Conservation (phyloP, 2,888 invertebrate species). For the Gasteruption jaculator region DNA sequence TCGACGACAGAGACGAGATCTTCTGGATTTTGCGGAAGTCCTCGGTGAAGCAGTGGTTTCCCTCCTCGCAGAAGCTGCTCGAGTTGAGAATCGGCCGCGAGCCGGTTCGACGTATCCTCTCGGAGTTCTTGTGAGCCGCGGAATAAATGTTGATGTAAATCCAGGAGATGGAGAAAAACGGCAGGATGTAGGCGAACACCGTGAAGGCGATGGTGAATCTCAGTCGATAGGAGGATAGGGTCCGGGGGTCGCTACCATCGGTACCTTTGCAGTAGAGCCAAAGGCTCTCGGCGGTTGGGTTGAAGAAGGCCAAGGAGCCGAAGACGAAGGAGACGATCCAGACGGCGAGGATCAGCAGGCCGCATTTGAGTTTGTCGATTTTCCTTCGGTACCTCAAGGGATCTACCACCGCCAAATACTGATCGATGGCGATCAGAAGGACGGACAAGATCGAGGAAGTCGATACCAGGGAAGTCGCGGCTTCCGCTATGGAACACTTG, state of each 20-base stretch:
- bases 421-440: conserved; percentile 62
- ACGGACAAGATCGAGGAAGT: conserved; percentile 62
- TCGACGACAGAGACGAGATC: conserved; percentile 48
- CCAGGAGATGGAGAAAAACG: conserved; percentile 64
- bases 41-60: conserved; percentile 33
- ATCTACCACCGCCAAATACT: conserved; percentile 64
- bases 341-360: conserved; percentile 51
- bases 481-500: conserved; percentile 61
- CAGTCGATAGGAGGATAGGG: conserved; percentile 43
- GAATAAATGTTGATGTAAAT: conserved; percentile 73
- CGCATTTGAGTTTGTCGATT: conserved; percentile 55
- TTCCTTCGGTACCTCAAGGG: conserved; percentile 62
- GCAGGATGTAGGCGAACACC: conserved; percentile 53
- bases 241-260: background rate
- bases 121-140: conserved; percentile 71
- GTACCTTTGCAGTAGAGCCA: conserved; percentile 48
- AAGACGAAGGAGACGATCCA: conserved; percentile 54
- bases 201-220: conserved; percentile 53
- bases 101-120: conserved; percentile 54
- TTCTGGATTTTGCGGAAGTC: conserved; percentile 44
- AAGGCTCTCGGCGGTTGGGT: conserved; percentile 50
- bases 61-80: conserved; percentile 42
- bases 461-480: conserved; percentile 59
- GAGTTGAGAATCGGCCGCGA: conserved; percentile 44
- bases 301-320: conserved; percentile 51